phyloP scores from a whole-genome alignment of 2,888 invertebrate species.

The Rotaria sp. region DNA sequence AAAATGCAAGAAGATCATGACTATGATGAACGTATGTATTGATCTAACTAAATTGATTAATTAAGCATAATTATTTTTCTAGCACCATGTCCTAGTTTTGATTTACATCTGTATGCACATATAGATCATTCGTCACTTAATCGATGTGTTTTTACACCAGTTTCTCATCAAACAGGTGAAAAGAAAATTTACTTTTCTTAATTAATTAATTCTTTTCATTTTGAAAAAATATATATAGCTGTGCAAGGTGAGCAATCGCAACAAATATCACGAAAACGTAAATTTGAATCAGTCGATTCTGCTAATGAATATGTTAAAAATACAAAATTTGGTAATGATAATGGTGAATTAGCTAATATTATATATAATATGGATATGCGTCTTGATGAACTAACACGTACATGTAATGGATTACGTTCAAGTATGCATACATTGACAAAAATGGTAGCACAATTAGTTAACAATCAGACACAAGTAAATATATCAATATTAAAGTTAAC shows the following conservation, averaged over 20 bases:
- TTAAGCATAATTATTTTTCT: not conserved
- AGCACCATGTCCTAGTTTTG: not conserved
- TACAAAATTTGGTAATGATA: not conserved
- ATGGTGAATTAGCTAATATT: not conserved
- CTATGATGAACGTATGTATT: not conserved
- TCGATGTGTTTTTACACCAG: not conserved
- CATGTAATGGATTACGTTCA: not conserved
- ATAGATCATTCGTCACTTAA: not conserved
- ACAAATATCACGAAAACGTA: not conserved
- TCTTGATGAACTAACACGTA: not conserved
- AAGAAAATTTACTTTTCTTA: not conserved
- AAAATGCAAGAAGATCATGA: not conserved
- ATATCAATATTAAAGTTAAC: not conserved
- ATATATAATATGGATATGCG: not conserved
- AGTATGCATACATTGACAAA: not conserved
- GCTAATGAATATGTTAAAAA: not conserved
- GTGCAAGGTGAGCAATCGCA: not conserved
- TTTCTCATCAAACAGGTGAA: not conserved
- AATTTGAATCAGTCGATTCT: not conserved
- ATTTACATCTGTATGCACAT: not conserved
- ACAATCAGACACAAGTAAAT: not conserved
- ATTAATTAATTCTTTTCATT: too few species aligned
- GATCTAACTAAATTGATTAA: not conserved
- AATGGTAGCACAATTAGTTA: not conserved
- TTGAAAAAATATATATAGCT: not conserved